Evolutionary conservation across 2,113 vertebrate species (phyloP), one percentile per base, ranked within the genome.

Genomic region (Hippocampus barbouri): DNA sequence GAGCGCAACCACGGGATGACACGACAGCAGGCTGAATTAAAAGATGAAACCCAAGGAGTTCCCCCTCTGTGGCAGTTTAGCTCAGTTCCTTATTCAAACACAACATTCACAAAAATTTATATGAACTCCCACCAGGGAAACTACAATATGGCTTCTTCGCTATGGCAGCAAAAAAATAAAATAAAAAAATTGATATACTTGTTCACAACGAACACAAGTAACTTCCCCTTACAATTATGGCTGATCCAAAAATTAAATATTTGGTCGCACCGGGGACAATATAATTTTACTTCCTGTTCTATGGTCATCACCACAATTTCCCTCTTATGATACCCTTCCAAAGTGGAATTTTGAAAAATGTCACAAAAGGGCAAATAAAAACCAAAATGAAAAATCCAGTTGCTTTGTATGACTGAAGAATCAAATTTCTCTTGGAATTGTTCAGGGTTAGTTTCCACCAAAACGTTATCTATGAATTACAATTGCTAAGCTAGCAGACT

Each of bases 1-100:
- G 83, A 90, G 87, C 85, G 80, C 80, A 86, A 85, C 79, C 73
- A 69, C 71, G 49, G 77, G 79, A 83, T 63, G 86, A 84, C 76
- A 73, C 69, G 45, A 75, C 78, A 73, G 78, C 71, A 76, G 72
- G 62, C 72, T 34, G 64, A 57, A 79, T 69, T 73, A 80, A 78
- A 73, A 66, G 49, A 47, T 8, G 41, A 47, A 66, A 66, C n/a
- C 64, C n/a, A 15, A 43, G 64, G 64, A 66, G 64, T 66, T 47
- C 41, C 64, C 41, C 64, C 41, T 66, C 43, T 16, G 63, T 15
- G 41, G 43, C 43, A 3, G 65, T 30, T 68, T 66, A 43, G 51
- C 20, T 1, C 41, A 34, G 43, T 27, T 49, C 16, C 51, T 51
- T 70, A 56, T 69, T 75, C 70, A 73, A 81, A 79, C 41, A 66